Evolutionary conservation across 2,113 vertebrate species (phyloP).

Genomic region (Anarrhichthys ocellatus): DNA sequence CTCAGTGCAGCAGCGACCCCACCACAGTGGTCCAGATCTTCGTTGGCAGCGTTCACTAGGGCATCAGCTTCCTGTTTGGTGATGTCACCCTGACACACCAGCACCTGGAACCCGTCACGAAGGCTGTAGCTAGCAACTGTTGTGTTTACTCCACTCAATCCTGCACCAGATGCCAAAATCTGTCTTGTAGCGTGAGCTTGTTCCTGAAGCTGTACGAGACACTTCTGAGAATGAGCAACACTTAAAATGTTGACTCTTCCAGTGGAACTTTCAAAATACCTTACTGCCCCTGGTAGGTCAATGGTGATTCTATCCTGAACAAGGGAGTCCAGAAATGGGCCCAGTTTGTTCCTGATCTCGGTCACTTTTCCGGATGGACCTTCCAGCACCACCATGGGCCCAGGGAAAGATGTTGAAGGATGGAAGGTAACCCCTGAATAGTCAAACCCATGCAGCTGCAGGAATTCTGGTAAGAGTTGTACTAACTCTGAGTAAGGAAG

Average conservation of each 20-base stretch:
- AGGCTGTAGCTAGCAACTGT: constrained; percentile 46
- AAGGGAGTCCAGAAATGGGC: constrained; percentile 55
- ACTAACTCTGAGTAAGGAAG: constrained; percentile 57
- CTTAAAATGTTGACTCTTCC: constrained; percentile 49
- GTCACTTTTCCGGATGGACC: constrained; percentile 57
- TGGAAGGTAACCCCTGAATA: constrained; percentile 45
- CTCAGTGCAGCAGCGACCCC: constrained; percentile 74
- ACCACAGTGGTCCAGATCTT: constrained; percentile 52
- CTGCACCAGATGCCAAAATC: background rate
- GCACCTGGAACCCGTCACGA: constrained; percentile 29
- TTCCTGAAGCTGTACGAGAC: constrained; percentile 59
- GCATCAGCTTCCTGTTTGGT: constrained; percentile 68
- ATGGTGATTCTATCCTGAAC: constrained; percentile 48
- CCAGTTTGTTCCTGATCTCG: constrained; percentile 42
- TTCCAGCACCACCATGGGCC: constrained; percentile 41
- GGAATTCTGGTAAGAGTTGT: constrained; percentile 43
- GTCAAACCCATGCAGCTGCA: constrained; percentile 47
- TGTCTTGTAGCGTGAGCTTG: background rate
- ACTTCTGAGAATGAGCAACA: constrained; percentile 46
- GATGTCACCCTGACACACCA: constrained; percentile 73
- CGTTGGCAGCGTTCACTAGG: constrained; percentile 79
- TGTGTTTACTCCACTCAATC: background rate
- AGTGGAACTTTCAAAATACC: constrained; percentile 53
- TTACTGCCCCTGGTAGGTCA: constrained; percentile 56
- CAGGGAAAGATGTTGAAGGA: constrained; percentile 21